Evolutionary conservation across 2,888 invertebrate genomes (phyloP).

Genomic region (Brassicogethes aeneus): DNA sequence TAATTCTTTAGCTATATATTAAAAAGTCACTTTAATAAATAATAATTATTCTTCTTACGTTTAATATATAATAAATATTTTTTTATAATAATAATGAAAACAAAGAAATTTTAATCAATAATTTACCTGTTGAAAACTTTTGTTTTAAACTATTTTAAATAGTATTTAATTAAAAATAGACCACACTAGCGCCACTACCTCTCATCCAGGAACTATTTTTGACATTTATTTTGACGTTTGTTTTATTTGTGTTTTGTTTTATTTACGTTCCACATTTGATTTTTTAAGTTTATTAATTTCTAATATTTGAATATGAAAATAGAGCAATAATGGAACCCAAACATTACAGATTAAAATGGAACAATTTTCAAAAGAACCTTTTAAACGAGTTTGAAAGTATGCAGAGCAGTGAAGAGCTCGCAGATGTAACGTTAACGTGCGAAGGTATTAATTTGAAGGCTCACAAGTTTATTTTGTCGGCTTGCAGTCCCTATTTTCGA

Average conservation of each 20-base stretch:
- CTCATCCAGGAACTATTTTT: not conserved
- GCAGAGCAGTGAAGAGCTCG: conserved; percentile 59
- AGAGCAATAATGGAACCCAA: conserved; percentile 37
- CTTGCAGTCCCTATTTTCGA: conserved; percentile 67
- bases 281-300: not conserved
- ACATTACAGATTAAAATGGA: conserved; percentile 68
- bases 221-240: conserved; percentile 10
- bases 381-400: conserved; percentile 60
- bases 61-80: no score
- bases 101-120: no score
- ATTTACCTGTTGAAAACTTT: no score
- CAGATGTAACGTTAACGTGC: conserved; percentile 64
- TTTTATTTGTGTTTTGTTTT: conserved; percentile 4
- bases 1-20: no score
- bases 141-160: no score
- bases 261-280: not conserved
- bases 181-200: no score
- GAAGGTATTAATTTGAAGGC: conserved; percentile 64
- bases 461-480: conserved; percentile 66
- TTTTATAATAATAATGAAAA: no score
- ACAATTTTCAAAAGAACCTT: conserved; percentile 63
- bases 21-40: no score
- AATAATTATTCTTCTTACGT: no score
- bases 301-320: not conserved
- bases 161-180: no score